phyloP scores from a whole-genome alignment of 2,113 vertebrate species.

The Callionymus lyra region DNA sequence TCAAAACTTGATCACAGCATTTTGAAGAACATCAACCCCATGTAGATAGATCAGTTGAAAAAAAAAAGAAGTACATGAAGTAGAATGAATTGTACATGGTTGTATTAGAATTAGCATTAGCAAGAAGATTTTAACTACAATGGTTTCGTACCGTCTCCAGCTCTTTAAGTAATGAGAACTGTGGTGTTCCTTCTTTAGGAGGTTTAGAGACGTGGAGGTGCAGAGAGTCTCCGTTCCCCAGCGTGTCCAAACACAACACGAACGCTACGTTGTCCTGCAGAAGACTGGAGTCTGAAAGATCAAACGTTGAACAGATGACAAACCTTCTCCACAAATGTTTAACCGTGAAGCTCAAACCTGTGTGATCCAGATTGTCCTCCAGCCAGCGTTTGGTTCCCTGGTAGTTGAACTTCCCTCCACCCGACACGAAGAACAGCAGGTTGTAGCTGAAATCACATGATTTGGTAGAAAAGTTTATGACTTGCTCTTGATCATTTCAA shows the following conservation, averaged over 20 bases:
- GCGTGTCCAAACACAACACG: conserved; percentile 89
- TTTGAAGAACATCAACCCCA: too few species aligned
- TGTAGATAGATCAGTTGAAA: too few species aligned
- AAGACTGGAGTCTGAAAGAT: conserved; percentile 81
- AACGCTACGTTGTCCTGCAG: conserved; percentile 98
- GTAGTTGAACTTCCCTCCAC: conserved; percentile 97
- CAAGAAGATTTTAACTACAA: too few species aligned
- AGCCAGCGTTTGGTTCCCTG: conserved; percentile 97
- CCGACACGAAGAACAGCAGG: conserved; percentile 91
- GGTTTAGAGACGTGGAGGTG: conserved; percentile 95
- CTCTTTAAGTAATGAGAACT: conserved; percentile 81
- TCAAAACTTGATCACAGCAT: too few species aligned
- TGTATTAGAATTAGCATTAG: too few species aligned
- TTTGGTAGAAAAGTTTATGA: neutral
- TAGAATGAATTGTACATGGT: too few species aligned
- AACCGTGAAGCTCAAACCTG: conserved; percentile 63
- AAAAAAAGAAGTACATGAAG: too few species aligned
- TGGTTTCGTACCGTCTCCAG: conserved; percentile 73
- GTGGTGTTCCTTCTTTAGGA: conserved; percentile 87
- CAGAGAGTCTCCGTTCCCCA: conserved; percentile 79
- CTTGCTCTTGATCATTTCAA: neutral
- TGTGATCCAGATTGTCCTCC: conserved; percentile 95
- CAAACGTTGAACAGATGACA: neutral
- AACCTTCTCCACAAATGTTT: too few species aligned
- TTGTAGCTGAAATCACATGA: conserved; percentile 75